Conservation (phyloP, 64 coral and sea anemone species). For the Actinia tenebrosa region DNA sequence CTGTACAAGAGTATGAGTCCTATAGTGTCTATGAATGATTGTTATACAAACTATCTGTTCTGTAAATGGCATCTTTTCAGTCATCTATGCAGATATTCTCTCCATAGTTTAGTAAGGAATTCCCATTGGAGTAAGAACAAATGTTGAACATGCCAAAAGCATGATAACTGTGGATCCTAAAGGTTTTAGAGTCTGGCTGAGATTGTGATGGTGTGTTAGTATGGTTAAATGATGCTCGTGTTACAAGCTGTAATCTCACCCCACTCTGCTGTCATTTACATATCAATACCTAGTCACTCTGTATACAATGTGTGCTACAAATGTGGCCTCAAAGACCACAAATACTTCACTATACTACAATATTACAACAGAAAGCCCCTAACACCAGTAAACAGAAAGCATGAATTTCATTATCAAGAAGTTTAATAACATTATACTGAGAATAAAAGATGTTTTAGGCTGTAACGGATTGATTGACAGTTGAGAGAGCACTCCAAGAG, state of each 20-base stretch:
- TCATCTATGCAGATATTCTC: background rate
- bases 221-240: background rate
- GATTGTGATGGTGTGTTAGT: background rate
- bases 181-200: background rate
- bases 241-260: constrained; percentile 11
- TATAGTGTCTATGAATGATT: background rate
- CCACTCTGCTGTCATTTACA: background rate
- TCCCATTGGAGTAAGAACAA: background rate
- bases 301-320: background rate
- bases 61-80: background rate
- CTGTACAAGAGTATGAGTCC: background rate
- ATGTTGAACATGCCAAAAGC: background rate
- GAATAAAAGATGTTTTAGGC: background rate
- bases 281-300: background rate
- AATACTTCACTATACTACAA: background rate
- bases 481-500: background rate
- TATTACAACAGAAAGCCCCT: background rate
- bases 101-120: background rate
- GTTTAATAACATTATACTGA: background rate
- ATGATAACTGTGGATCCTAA: background rate
- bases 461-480: constrained; percentile 8
- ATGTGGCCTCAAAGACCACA: background rate
- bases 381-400: background rate
- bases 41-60: background rate
- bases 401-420: background rate